These are phyloP conservation scores for Tricholaema leucomelas DNA, from an alignment of 2,113 vertebrate species.

Conservation along the genomic window DNA sequence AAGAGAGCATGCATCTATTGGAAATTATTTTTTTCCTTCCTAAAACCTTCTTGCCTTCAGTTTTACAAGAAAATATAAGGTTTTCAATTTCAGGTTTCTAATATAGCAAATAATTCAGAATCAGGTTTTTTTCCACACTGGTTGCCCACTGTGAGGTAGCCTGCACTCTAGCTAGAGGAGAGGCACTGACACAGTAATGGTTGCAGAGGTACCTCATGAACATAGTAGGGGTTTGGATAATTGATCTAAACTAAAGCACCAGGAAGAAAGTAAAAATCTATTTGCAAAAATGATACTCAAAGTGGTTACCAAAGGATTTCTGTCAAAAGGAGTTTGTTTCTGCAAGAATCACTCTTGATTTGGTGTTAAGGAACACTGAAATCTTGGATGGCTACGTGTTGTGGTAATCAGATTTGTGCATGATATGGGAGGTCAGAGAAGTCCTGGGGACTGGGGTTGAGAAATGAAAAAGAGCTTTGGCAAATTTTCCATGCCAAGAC, in stretches of 20 bases:
- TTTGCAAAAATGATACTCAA: neutral
- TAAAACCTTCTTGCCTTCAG: neutral
- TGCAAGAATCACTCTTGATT: neutral
- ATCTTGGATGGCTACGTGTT: neutral
- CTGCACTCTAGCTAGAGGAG: neutral
- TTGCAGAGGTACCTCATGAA: neutral
- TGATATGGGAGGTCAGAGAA: neutral
- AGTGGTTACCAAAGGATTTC: neutral
- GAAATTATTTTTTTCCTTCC: neutral
- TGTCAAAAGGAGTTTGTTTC: neutral
- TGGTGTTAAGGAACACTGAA: neutral
- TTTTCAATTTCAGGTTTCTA: neutral
- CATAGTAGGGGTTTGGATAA: neutral
- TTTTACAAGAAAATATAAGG: neutral
- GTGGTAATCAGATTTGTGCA: neutral
- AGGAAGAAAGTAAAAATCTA: neutral
- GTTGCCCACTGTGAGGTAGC: neutral
- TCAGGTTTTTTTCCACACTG: neutral
- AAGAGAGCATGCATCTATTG: neutral
- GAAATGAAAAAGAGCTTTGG: neutral
- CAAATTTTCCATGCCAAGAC: neutral
- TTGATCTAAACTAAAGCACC: neutral
- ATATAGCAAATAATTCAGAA: neutral
- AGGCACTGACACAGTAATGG: neutral
- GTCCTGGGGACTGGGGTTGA: neutral